Conservation (phyloP, 2,797 vertebrate species). For the Carcharodon carcharias region DNA sequence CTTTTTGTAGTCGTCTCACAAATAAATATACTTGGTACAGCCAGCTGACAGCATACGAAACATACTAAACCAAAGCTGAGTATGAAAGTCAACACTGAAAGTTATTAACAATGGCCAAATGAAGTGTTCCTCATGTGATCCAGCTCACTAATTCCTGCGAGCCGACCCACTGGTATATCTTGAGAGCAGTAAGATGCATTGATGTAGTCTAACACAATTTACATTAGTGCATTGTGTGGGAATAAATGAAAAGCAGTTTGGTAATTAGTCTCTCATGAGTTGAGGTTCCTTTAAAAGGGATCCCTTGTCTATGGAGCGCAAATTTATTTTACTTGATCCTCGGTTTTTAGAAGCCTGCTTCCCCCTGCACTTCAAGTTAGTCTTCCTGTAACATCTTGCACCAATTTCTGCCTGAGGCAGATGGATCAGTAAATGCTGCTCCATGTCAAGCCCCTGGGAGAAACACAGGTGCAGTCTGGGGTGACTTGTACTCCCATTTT, state of each 20-base stretch:
- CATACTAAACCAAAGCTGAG: not conserved
- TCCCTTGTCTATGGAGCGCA: not conserved
- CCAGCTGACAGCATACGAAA: not conserved
- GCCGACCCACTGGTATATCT: not conserved
- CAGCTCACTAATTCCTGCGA: not conserved
- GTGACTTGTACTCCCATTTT: conserved; percentile 4
- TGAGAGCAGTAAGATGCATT: not conserved
- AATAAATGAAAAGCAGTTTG: not conserved
- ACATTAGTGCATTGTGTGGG: not conserved
- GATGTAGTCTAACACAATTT: not conserved
- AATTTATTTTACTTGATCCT: not conserved
- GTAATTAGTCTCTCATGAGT: not conserved
- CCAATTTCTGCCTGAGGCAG: conserved; percentile 4
- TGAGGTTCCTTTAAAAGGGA: not conserved
- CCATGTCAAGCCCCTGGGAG: conserved; percentile 4
- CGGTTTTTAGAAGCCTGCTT: not conserved
- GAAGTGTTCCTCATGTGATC: not conserved
- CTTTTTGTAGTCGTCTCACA: not conserved
- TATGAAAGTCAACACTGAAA: not conserved
- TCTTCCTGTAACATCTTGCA: not conserved
- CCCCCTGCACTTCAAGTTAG: not conserved
- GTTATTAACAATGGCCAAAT: not conserved
- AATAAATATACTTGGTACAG: not conserved
- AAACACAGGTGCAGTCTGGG: conserved; percentile 17
- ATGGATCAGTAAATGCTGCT: not conserved